Conservation (phyloP, 1,140 invertebrate species). For the Sitodiplosis mosellana region DNA sequence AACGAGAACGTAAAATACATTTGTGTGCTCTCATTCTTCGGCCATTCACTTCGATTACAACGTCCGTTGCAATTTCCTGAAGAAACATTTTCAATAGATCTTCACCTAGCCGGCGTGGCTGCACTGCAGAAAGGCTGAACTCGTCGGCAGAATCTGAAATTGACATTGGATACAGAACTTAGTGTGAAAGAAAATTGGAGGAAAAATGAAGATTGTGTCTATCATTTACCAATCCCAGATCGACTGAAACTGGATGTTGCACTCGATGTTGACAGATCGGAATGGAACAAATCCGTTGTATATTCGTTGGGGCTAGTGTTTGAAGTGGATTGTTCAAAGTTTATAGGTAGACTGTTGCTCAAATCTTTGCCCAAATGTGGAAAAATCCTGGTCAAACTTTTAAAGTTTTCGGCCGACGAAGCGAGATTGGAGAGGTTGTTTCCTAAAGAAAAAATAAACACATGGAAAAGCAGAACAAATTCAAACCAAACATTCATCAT, state of each 20-base stretch:
- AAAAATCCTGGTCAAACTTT: slow-evolving; percentile 24
- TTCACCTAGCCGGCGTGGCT: slow-evolving; percentile 47
- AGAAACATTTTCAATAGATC: slow-evolving; percentile 76
- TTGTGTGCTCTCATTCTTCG: slow-evolving; percentile 69
- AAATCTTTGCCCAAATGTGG: slow-evolving; percentile 27
- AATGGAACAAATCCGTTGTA: slow-evolving; percentile 15
- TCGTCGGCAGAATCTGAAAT: slow-evolving; percentile 11
- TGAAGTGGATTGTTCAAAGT: slow-evolving; percentile 10
- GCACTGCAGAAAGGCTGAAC: slow-evolving; percentile 24
- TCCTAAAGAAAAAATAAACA: background rate
- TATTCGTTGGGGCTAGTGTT: slow-evolving; percentile 10
- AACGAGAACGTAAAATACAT: slow-evolving; percentile 72
- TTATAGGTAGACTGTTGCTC: slow-evolving; percentile 19
- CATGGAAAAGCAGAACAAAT: background rate
- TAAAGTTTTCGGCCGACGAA: slow-evolving; percentile 22
- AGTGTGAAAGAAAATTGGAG: too few species aligned
- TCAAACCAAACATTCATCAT: too few species aligned
- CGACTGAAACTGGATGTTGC: slow-evolving; percentile 22
- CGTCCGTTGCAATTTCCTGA: slow-evolving; percentile 72
- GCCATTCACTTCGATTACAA: slow-evolving; percentile 59
- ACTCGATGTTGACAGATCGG: slow-evolving; percentile 15
- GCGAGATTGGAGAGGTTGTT: slow-evolving; percentile 21
- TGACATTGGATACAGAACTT: background rate
- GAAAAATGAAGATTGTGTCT: background rate
- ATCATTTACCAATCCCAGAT: slow-evolving; percentile 15